Conservation (phyloP, 2,888 invertebrate genomes). For the Acronicta leporina region DNA sequence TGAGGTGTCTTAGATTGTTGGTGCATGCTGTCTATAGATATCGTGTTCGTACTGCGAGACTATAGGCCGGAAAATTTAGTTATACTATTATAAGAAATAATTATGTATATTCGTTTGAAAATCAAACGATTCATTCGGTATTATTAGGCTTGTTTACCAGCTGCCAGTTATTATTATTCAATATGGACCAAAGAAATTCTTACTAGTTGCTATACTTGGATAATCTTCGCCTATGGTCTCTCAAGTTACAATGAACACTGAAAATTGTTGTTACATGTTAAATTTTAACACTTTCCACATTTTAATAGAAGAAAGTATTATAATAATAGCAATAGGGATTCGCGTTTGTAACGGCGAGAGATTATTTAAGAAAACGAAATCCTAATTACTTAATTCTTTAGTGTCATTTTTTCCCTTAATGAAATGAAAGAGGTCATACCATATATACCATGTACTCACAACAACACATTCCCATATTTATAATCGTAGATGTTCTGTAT, state of each 20-base stretch:
- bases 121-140: conserved; percentile 32
- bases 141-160: conserved; percentile 40
- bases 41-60: conserved; percentile 64
- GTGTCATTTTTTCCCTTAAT: conserved; percentile 36
- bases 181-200: conserved; percentile 75
- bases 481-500: conserved; percentile 74
- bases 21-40: conserved; percentile 77
- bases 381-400: conserved; percentile 28
- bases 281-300: conserved; percentile 80
- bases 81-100: conserved; percentile 25
- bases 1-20: conserved; percentile 86
- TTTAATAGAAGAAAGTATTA: conserved; percentile 61
- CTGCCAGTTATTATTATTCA: conserved; percentile 60
- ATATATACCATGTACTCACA: conserved; percentile 49
- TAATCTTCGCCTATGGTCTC: conserved; percentile 61
- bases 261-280: conserved; percentile 81
- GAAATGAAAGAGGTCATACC: conserved; percentile 25
- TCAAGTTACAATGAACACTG: conserved; percentile 61
- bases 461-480: conserved; percentile 77
- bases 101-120: conserved; percentile 38
- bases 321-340: conserved; percentile 64
- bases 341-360: conserved; percentile 53
- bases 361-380: conserved; percentile 47
- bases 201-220: conserved; percentile 53
- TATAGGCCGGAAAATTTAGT: conserved; percentile 51